phyloP scores from a whole-genome alignment of 1,140 invertebrate genomes.

The Drosophila bocki region DNA sequence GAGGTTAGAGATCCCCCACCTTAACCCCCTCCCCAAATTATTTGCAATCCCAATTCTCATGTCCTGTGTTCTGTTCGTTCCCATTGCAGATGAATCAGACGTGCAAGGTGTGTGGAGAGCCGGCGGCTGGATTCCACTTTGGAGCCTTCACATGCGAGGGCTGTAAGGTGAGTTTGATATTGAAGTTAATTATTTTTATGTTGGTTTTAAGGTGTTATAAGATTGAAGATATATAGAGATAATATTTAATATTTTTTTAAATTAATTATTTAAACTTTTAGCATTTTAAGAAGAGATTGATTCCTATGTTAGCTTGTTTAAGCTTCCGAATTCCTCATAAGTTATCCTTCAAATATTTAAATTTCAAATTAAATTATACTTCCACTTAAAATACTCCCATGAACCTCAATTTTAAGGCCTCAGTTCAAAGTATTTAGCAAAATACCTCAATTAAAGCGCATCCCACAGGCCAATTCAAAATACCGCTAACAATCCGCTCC shows the following conservation, averaged over 20 bases:
- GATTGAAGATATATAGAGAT: too few species aligned
- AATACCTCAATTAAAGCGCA: conserved; percentile 1
- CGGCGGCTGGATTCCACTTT: conserved; percentile 95
- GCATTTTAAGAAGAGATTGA: background rate
- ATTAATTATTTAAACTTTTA: background rate
- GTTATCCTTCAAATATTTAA: background rate
- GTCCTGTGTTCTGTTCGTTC: conserved; percentile 53
- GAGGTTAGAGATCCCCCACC: background rate
- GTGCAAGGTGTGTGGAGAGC: conserved; percentile 94
- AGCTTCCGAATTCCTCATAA: background rate
- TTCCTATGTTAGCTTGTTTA: background rate
- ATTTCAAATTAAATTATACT: background rate
- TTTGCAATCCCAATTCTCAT: conserved; percentile 47
- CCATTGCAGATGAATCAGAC: conserved; percentile 90
- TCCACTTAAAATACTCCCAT: rapidly evolving
- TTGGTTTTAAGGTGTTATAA: background rate
- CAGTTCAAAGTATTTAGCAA: background rate
- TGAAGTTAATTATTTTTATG: conserved; percentile 1
- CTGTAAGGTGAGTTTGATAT: conserved; percentile 90
- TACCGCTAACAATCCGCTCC: background rate
- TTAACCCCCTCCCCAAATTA: background rate
- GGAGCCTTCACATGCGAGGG: conserved; percentile 96
- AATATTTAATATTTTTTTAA: background rate
- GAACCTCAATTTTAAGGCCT: background rate
- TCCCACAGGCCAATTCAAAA: background rate